These are phyloP conservation scores for Pristis pectinata DNA, from an alignment of 2,797 vertebrate species.

Conservation along the genomic window DNA sequence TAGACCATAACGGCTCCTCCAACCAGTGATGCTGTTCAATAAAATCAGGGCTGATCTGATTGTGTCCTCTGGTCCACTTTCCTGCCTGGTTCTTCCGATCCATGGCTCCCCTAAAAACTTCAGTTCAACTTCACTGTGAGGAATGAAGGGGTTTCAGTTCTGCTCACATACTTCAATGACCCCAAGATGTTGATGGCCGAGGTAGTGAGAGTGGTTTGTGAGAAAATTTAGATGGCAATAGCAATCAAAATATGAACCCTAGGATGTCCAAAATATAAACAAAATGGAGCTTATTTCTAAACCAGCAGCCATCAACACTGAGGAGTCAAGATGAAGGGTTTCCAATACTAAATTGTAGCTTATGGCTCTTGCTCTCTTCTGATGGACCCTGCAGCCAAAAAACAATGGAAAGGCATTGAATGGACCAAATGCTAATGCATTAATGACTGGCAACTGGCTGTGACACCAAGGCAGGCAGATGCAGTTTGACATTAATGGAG, in stretches of 20 bases:
- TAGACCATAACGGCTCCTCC: no score
- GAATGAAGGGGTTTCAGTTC: no score
- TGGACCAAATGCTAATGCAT: slow-evolving; percentile 69
- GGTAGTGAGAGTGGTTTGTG: no score
- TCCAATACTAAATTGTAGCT: slow-evolving; percentile 46
- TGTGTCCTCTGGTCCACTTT: no score
- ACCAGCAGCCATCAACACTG: background rate
- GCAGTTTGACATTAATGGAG: slow-evolving; percentile 88
- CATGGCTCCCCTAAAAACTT: no score
- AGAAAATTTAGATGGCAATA: no score
- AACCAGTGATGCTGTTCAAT: no score
- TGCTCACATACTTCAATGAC: no score
- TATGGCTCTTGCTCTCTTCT: slow-evolving; percentile 37
- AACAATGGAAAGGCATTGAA: slow-evolving; percentile 65
- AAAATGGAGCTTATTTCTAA: background rate
- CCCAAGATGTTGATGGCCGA: no score
- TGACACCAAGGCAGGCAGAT: slow-evolving; percentile 65
- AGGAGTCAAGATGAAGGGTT: slow-evolving; percentile 51
- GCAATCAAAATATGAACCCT: background rate
- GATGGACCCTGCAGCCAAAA: slow-evolving; percentile 49
- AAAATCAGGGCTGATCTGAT: no score
- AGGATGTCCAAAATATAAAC: background rate
- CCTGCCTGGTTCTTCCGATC: no score
- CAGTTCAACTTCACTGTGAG: no score
- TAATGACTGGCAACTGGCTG: slow-evolving; percentile 79